phyloP scores from a whole-genome alignment of 2,888 invertebrate species.

The Nysson spinosus region DNA sequence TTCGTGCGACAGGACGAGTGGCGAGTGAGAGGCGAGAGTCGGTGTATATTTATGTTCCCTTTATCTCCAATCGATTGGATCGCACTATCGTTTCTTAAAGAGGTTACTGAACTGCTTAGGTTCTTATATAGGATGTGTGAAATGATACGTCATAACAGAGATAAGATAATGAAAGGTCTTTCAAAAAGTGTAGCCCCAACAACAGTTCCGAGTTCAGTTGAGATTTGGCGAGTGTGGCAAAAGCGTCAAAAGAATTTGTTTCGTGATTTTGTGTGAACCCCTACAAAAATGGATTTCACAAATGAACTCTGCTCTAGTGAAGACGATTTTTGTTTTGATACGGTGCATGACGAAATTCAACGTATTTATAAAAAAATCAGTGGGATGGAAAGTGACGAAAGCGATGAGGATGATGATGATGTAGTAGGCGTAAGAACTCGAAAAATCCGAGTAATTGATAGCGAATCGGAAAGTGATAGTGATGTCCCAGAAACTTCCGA shows the following conservation, averaged over 20 bases:
- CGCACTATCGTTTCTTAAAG: constrained; percentile 18
- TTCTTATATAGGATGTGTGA: constrained; percentile 17
- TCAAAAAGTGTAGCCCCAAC: constrained; percentile 18
- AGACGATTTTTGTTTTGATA: constrained; percentile 17
- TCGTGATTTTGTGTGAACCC: constrained; percentile 23
- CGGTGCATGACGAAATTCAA: constrained; percentile 1
- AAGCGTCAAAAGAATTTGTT: constrained; percentile 25
- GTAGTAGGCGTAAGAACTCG: constrained; percentile 19
- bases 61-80: constrained; percentile 3
- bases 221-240: constrained; percentile 22
- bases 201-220: constrained; percentile 13
- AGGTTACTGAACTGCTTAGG: constrained; percentile 18
- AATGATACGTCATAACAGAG: constrained; percentile 18
- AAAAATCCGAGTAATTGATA: constrained; percentile 19
- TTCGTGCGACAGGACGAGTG: neutral
- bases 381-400: constrained; percentile 2
- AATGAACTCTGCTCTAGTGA: constrained; percentile 24
- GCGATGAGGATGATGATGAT: constrained; percentile 20
- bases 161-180: constrained; percentile 18
- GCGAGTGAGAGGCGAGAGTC: constrained; percentile 15
- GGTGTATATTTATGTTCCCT: constrained; percentile 4
- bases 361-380: constrained; percentile 11
- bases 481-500: constrained; percentile 17
- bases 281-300: constrained; percentile 24
- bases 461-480: constrained; percentile 17